phyloP scores from a whole-genome alignment of 2,888 invertebrate species.

The Rhamphomyia laevipes region DNA sequence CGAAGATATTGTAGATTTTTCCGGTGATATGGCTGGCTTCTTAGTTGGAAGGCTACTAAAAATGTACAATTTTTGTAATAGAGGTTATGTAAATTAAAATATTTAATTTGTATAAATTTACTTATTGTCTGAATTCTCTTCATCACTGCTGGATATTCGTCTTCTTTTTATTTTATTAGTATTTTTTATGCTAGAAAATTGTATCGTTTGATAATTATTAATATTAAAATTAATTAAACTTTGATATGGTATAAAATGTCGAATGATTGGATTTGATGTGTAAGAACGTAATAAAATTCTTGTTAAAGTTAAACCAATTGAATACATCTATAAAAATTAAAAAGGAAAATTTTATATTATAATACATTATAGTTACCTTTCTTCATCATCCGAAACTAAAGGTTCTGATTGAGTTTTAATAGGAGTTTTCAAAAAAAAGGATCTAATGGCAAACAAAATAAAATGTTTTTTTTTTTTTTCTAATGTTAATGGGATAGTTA shows the following conservation, averaged over 20 bases:
- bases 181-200: constrained; percentile 15
- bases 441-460: constrained; percentile 22
- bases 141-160: constrained; percentile 31
- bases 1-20: neutral
- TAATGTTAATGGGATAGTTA: neutral
- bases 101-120: constrained; percentile 3
- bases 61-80: too few relatives aligned
- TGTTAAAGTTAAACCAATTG: constrained; percentile 8
- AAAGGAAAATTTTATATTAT: constrained; percentile 9
- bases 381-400: constrained; percentile 13
- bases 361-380: constrained; percentile 10
- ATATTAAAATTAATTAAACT: neutral
- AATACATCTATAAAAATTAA: constrained; percentile 12
- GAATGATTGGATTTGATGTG: constrained; percentile 2
- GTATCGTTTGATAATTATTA: constrained; percentile 4
- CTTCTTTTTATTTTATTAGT: constrained; percentile 17
- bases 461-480: neutral
- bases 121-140: constrained; percentile 19
- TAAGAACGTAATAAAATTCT: constrained; percentile 9
- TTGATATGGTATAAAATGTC: neutral
- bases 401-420: constrained; percentile 15
- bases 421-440: constrained; percentile 34
- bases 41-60: constrained; percentile 11
- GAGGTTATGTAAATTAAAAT: too few relatives aligned
- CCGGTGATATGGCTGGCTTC: constrained; percentile 5